Evolutionary conservation across 2,888 invertebrate species (phyloP).

Genomic region (Biston betularia): DNA sequence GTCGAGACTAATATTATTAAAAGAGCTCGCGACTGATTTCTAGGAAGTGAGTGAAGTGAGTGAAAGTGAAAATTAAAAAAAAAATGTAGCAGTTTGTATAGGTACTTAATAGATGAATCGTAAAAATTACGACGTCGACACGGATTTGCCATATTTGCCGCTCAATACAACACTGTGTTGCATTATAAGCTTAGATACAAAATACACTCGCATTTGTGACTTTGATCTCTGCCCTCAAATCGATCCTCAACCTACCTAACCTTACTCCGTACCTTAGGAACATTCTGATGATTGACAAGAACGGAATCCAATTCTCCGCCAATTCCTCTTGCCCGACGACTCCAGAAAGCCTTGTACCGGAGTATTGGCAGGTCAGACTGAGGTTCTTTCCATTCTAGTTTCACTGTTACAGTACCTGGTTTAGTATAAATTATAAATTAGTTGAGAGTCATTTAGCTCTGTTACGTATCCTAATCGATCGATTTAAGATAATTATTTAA

Average conservation of each 20-base stretch:
- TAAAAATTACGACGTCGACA: too few species aligned
- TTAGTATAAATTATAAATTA: not conserved
- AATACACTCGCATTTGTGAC: too few species aligned
- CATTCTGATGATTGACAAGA: constrained; percentile 87
- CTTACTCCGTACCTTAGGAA: constrained; percentile 82
- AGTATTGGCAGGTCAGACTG: constrained; percentile 90
- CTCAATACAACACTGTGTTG: too few species aligned
- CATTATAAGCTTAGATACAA: too few species aligned
- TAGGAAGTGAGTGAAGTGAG: too few species aligned
- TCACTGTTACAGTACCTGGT: constrained; percentile 83
- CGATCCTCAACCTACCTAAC: not conserved
- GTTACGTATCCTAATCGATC: not conserved
- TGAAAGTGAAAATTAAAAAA: too few species aligned
- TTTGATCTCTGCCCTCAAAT: not conserved
- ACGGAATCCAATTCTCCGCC: constrained; percentile 87
- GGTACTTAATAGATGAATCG: too few species aligned
- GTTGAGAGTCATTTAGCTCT: not conserved
- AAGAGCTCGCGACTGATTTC: too few species aligned
- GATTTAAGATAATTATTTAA: not conserved
- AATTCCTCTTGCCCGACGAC: constrained; percentile 87
- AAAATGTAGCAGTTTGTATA: too few species aligned
- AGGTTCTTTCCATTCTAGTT: constrained; percentile 89
- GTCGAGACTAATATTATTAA: too few species aligned
- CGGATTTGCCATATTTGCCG: too few species aligned
- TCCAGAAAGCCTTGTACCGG: constrained; percentile 91